A percentile compares a stretch with the other conserved stretches of the same genome.
Evolutionary conservation across 2,113 vertebrate genomes (phyloP).

Genomic region (Chlamydotis undulata): DNA sequence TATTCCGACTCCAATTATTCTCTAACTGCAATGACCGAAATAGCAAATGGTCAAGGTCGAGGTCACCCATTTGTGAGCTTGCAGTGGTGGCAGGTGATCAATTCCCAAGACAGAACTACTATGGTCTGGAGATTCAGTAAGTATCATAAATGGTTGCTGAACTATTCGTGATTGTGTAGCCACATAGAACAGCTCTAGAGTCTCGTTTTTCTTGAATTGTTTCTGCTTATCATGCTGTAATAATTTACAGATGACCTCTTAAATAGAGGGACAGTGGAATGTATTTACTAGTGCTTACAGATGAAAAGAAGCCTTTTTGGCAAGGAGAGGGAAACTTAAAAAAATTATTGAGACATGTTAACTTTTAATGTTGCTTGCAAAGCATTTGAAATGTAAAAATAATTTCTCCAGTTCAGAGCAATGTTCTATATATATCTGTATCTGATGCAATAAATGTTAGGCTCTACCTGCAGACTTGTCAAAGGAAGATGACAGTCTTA

Average conservation of each 20-base stretch:
- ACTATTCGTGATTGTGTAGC: not conserved
- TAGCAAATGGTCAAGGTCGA: not conserved
- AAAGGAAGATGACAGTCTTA: not conserved
- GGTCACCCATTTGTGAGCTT: not conserved
- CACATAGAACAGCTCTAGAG: not conserved
- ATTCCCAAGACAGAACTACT: not conserved
- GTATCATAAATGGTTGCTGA: not conserved
- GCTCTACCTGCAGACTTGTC: constrained; percentile 5
- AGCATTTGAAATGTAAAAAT: constrained; percentile 54
- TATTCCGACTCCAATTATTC: not conserved
- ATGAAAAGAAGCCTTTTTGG: not conserved
- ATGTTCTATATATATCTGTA: constrained; percentile 58
- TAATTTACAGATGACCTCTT: not conserved
- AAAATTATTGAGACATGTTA: not conserved
- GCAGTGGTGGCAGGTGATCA: not conserved
- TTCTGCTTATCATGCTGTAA: constrained; percentile 25
- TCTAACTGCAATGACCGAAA: not conserved
- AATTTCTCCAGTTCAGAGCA: not conserved
- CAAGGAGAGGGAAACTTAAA: not conserved
- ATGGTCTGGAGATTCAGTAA: accelerated
- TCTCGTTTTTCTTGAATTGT: not conserved
- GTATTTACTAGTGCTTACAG: not conserved
- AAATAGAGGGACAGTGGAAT: not conserved
- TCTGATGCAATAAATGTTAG: constrained; percentile 31
- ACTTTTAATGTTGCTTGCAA: constrained; percentile 45